These are phyloP conservation scores for Pantherophis guttatus DNA, from an alignment of 2,113 vertebrate genomes.

Conservation along the genomic window DNA sequence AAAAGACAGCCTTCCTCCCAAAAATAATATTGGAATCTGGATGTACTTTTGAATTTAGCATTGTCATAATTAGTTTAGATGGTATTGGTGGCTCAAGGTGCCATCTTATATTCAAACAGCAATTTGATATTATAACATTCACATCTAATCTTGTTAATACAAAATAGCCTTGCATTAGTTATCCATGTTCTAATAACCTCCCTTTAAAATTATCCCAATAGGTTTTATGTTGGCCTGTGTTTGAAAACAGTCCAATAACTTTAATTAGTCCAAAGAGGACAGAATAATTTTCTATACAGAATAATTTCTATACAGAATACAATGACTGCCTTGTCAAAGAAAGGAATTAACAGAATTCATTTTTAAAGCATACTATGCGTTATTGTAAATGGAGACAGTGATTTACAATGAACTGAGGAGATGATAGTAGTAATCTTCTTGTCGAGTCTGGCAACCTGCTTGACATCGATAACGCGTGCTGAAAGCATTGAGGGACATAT, in stretches of 20 bases:
- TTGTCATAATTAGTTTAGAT: not conserved
- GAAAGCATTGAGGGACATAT: too few relatives aligned
- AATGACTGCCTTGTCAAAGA: not conserved
- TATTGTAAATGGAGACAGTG: not conserved
- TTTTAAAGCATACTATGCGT: constrained; percentile 9
- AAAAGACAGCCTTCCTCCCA: not conserved
- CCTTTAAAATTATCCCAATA: too few relatives aligned
- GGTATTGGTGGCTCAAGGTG: not conserved
- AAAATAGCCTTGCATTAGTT: not conserved
- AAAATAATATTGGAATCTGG: not conserved
- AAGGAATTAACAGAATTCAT: not conserved
- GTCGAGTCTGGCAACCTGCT: too few relatives aligned
- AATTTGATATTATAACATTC: not conserved
- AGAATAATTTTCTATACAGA: not conserved
- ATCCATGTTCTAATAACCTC: too few relatives aligned
- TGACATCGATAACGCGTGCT: too few relatives aligned
- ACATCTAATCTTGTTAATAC: not conserved
- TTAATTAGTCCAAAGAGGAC: not conserved
- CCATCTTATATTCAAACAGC: not conserved
- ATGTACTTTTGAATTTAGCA: not conserved
- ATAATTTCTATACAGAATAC: not conserved
- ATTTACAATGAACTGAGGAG: constrained; percentile 11
- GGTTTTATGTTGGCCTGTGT: too few relatives aligned
- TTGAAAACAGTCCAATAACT: not conserved
- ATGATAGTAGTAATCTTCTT: not conserved